Base-by-base conservation (phyloP, 2,888 invertebrate genomes). In the Macrosoma leucophasiata region DNA sequence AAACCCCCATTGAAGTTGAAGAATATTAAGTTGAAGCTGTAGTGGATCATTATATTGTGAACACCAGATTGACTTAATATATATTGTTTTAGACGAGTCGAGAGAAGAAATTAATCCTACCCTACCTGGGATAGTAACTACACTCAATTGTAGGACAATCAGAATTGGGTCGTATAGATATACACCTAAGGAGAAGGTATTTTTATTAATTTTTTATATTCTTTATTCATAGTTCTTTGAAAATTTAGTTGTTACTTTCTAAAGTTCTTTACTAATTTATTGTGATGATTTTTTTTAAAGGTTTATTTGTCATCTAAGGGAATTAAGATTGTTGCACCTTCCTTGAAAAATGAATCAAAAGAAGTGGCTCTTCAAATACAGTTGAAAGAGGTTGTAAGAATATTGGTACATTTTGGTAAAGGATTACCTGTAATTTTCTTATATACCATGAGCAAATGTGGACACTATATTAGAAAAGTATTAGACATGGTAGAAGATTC, bases 111-210 rank as follows among this genome's bases (percentile, higher is more conserved):
- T 86, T 10, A 63, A 70, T 19, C 85, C 85, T 40, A 66, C 63
- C 34, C 67, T 66, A 46, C 71, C 86, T 46, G 78, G 82, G 25
- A 58, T 85, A 28, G 82, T 82, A 31, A 87, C 88, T n/a, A 71
- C 86, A 26, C 58, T 93, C 7, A 72, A 81, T 10, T 95, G 95
- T 67, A 87, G 93, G 48, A 91, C 92, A 11, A 89, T 96, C 34
- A 86, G 95, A 45, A 91, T 96, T 62, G 96, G 96, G 20, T 93
- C 94, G 9, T 93, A 94, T 64, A 90, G 91, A 77, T 92, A 91
- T 58, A 86, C 89, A 46, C 91, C 94, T 13, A 86, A 85, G 39
- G 91, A 93, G 62, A 88, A 89, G 70, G 91, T 95, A 68, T 18
- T 10, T 29, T 20, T 19, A 27, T 11, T 12, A 13, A 20, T 19